Evolutionary conservation across 2,113 vertebrate species (phyloP).

Genomic region (Spermophilus dauricus): DNA sequence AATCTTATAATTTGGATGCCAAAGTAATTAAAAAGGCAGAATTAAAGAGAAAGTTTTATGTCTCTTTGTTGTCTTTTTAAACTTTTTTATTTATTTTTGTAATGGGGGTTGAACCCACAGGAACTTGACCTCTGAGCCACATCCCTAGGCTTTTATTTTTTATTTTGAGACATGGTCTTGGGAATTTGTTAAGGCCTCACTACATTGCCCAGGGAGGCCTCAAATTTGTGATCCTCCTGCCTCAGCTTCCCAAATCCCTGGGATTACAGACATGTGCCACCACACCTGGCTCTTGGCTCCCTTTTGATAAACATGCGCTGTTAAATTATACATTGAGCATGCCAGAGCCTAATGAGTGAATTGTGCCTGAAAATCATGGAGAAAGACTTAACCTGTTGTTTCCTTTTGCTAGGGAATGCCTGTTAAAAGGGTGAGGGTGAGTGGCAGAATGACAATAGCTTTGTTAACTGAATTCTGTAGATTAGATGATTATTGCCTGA

Average conservation of each 20-base stretch:
- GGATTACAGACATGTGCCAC: no score
- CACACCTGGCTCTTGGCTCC: background rate
- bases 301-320: constrained; percentile 63
- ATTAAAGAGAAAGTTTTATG: constrained; percentile 57
- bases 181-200: no score
- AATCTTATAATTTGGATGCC: constrained; percentile 5
- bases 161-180: no score
- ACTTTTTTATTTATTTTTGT: no score
- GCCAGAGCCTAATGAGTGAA: constrained; percentile 72
- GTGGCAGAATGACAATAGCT: constrained; percentile 83
- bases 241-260: no score
- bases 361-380: constrained; percentile 73
- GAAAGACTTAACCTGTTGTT: constrained; percentile 56
- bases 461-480: constrained; percentile 85
- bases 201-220: no score
- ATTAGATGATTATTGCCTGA: constrained; percentile 79
- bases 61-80: background rate
- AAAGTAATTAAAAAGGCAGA: constrained; percentile 67
- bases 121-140: no score
- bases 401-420: constrained; percentile 61
- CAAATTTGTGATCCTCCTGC: no score
- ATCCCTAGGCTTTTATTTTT: no score
- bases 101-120: no score
- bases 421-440: constrained; percentile 75
- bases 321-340: constrained; percentile 69